Evolutionary conservation across 2,113 vertebrate species (phyloP).

Genomic region (Bambusicola thoracicus): DNA sequence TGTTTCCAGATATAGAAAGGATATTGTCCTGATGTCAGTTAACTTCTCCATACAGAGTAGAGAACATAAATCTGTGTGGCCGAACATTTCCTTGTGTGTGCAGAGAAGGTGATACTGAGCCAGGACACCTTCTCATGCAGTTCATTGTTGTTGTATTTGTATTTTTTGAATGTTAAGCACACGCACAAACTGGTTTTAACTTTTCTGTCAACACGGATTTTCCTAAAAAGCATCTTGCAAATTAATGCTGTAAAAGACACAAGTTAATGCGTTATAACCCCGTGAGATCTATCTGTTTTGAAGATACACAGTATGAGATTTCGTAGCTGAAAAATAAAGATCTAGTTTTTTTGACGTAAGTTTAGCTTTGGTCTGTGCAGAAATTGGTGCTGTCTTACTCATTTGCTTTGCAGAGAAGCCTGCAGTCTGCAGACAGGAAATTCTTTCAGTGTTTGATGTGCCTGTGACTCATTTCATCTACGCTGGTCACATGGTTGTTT

Average conservation of each 20-base stretch:
- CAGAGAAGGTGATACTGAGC: not conserved
- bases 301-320: not conserved
- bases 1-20: constrained; percentile 15
- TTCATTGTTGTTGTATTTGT: not conserved
- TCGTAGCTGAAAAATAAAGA: not conserved
- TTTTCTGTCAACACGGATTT: not conserved
- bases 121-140: not conserved
- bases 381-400: constrained; percentile 43
- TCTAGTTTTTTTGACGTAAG: not conserved
- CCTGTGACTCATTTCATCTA: constrained; percentile 80
- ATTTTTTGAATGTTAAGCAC: not conserved
- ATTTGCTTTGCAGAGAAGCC: constrained; percentile 64
- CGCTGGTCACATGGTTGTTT: constrained; percentile 75
- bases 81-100: not conserved
- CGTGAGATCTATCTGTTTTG: not conserved
- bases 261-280: not conserved
- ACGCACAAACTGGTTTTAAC: not conserved
- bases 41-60: constrained; percentile 6
- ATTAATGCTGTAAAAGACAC: not conserved
- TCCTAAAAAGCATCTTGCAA: not conserved
- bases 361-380: constrained; percentile 14
- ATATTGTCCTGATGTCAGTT: constrained; percentile 39
- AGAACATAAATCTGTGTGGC: constrained; percentile 18
- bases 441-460: constrained; percentile 77
- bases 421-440: constrained; percentile 79